These are phyloP conservation scores for Engystomops pustulosus DNA, from an alignment of 2,113 vertebrate genomes.

Conservation along the genomic window DNA sequence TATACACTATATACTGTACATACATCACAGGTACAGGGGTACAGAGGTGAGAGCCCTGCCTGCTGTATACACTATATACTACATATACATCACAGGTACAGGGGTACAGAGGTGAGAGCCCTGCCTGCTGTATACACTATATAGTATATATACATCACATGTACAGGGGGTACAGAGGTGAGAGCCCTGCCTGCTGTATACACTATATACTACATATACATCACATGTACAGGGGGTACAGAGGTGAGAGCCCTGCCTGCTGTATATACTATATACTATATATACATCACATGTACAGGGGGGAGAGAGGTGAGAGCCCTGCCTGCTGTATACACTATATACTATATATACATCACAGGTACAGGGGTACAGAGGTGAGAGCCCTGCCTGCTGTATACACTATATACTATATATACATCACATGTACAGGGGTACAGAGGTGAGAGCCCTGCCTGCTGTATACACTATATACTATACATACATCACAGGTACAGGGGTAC, in stretches of 20 bases:
- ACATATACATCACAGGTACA: no score
- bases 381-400: neutral
- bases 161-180: no score
- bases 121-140: neutral
- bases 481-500: no score
- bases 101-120: neutral
- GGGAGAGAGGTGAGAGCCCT: slow-evolving; percentile 9
- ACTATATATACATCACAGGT: no score
- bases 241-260: slow-evolving; percentile 1
- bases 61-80: neutral
- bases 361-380: neutral
- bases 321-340: neutral
- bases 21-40: no score
- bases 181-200: neutral
- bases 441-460: neutral
- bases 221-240: no score
- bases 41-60: neutral
- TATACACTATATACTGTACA: neutral
- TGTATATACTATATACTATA: neutral
- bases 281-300: no score
- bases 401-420: no score
- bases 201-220: no score
- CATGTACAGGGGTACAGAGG: no score
- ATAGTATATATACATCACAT: no score
- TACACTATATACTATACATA: neutral